Conservation (phyloP, 2,888 invertebrate species). For the Tachina grossa region DNA sequence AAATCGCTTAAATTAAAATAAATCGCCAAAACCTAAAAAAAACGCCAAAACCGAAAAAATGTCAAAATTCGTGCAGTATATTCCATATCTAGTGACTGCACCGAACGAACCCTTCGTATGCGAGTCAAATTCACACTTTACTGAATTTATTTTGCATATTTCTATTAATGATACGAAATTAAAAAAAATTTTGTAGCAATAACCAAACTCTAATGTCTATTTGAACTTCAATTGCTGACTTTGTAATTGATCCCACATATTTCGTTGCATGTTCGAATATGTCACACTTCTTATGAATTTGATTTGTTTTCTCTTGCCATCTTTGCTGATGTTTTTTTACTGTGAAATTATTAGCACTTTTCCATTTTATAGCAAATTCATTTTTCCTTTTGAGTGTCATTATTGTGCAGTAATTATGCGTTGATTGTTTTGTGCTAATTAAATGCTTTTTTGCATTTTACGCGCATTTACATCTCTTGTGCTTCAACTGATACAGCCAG, state of each 20-base stretch:
- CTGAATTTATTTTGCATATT: no score
- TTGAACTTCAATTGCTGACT: constrained; percentile 34
- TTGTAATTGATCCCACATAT: constrained; percentile 54
- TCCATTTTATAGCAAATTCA: neutral
- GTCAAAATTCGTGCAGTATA: no score
- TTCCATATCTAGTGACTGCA: no score
- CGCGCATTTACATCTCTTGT: constrained; percentile 63
- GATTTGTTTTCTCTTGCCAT: constrained; percentile 10
- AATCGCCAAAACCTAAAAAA: no score
- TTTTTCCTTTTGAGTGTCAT: constrained; percentile 48
- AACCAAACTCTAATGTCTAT: constrained; percentile 35
- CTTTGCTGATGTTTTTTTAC: constrained; percentile 15
- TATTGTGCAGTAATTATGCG: constrained; percentile 70
- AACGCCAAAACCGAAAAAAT: no score
- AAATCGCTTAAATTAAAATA: no score
- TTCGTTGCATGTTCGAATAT: neutral
- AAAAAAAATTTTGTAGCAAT: neutral
- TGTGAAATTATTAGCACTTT: constrained; percentile 21
- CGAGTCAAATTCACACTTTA: no score
- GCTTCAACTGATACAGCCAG: constrained; percentile 29
- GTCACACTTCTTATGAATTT: neutral
- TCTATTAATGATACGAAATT: no score
- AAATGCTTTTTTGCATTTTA: constrained; percentile 67
- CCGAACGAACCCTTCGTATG: no score
- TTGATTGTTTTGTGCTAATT: constrained; percentile 71